phyloP scores from a whole-genome alignment of 2,113 vertebrate genomes.

The Cavia porcellus region DNA sequence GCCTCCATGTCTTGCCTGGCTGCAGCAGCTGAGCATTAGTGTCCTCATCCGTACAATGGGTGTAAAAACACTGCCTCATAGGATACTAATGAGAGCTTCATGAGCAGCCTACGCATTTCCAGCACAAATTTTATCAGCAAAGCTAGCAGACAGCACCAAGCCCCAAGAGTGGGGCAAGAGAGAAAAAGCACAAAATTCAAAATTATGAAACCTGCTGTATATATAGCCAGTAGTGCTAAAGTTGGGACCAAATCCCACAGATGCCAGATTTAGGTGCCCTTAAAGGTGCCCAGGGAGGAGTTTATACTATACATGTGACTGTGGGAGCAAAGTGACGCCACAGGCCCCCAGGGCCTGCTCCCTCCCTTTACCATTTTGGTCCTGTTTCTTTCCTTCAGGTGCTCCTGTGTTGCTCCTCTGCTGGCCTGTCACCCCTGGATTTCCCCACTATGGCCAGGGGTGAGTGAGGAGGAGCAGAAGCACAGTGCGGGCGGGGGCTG shows the following conservation, averaged over 20 bases:
- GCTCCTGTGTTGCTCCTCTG: not conserved
- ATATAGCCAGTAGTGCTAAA: not conserved
- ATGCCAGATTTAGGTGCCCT: not conserved
- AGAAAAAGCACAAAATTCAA: not conserved
- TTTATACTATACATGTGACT: not conserved
- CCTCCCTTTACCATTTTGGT: not conserved
- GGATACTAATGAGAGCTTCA: not conserved
- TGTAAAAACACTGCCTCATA: rapidly evolving
- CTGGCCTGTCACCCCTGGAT: not conserved
- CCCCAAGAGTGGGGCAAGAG: not conserved
- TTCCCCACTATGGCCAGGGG: not conserved
- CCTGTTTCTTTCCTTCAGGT: not conserved
- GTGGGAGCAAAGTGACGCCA: not conserved
- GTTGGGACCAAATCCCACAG: not conserved
- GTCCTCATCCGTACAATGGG: not conserved
- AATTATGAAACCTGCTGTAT: not conserved
- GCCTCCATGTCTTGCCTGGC: not conserved
- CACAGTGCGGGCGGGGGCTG: not conserved
- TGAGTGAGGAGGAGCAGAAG: not conserved
- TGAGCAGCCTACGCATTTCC: not conserved
- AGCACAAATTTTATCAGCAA: not conserved
- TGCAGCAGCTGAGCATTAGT: not conserved
- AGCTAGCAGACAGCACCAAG: not conserved
- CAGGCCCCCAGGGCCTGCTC: not conserved
- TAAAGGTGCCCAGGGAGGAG: not conserved